Evolutionary conservation across 53 echinoderm and acorn worm genomes (phyloP).

Genomic region (Apostichopus leukothele): DNA sequence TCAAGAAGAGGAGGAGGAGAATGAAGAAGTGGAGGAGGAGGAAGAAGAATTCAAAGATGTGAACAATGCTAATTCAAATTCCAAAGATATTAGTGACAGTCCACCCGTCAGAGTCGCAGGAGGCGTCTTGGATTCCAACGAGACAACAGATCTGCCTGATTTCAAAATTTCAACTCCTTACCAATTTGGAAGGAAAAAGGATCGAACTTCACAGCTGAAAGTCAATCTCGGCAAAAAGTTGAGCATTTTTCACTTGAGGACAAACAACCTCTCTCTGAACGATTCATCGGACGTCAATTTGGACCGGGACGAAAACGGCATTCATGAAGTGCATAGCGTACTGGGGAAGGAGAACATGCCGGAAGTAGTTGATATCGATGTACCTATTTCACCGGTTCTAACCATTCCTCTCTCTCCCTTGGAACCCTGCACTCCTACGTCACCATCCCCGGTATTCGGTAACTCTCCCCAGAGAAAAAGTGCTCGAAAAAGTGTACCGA

Average conservation of each 20-base stretch:
- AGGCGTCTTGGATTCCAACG: too few relatives aligned
- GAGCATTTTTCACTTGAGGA: neutral
- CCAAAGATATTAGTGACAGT: neutral
- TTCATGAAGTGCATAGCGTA: neutral
- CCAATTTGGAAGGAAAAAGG: neutral
- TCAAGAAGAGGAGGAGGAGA: neutral
- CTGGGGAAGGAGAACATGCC: constrained; percentile 23
- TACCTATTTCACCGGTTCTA: neutral
- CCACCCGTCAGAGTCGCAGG: neutral
- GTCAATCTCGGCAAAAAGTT: constrained; percentile 31
- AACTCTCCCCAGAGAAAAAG: neutral
- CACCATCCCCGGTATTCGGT: neutral
- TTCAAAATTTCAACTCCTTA: neutral
- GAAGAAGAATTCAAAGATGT: neutral
- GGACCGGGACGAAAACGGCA: neutral
- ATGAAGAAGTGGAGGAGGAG: neutral
- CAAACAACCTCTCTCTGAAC: neutral
- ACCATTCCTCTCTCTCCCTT: neutral
- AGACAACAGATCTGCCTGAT: neutral
- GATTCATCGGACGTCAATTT: neutral
- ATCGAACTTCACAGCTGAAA: neutral
- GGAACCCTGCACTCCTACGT: neutral
- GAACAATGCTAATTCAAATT: neutral
- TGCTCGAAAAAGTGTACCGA: too few relatives aligned
- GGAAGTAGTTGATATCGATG: neutral